Evolutionary conservation across 2,888 invertebrate genomes (phyloP).

Genomic region (Coenonympha arcania): DNA sequence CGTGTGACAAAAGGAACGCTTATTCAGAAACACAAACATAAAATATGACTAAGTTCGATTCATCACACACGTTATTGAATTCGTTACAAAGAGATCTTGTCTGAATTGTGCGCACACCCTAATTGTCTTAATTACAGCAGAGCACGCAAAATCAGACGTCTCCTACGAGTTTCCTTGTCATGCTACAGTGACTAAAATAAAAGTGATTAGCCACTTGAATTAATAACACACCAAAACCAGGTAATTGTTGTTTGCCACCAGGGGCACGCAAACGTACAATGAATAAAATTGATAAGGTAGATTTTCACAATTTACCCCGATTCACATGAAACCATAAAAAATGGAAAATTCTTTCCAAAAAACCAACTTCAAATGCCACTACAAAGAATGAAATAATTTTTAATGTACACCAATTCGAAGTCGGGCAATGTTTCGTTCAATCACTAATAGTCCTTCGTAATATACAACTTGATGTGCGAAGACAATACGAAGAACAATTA

Average conservation of each 20-base stretch:
- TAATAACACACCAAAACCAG: slow-evolving; percentile 9
- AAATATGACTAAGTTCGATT: too few species aligned
- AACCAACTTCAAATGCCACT: too few species aligned
- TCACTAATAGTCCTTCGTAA: too few species aligned
- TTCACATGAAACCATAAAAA: not conserved
- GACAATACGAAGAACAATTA: too few species aligned
- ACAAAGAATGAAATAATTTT: too few species aligned
- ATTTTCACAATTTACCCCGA: slow-evolving; percentile 1
- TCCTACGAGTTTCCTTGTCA: slow-evolving; percentile 14
- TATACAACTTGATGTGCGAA: too few species aligned
- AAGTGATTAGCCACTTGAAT: slow-evolving; percentile 6
- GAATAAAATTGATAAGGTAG: slow-evolving; percentile 4
- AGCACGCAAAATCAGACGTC: slow-evolving; percentile 15
- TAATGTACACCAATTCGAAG: too few species aligned
- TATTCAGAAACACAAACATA: too few species aligned
- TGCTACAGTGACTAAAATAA: slow-evolving; percentile 8
- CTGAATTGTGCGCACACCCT: not conserved
- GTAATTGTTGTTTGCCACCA: not conserved
- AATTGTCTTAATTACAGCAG: slow-evolving; percentile 12
- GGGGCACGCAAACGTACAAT: slow-evolving; percentile 4
- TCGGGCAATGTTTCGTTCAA: too few species aligned
- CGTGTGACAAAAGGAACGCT: too few species aligned
- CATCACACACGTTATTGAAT: too few species aligned
- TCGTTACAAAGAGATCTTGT: not conserved
- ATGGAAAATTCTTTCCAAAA: too few species aligned